Evolutionary conservation across 1,140 invertebrate genomes (phyloP), one percentile per base, ranked within the genome.

Genomic region (Drosophila aff.): DNA sequence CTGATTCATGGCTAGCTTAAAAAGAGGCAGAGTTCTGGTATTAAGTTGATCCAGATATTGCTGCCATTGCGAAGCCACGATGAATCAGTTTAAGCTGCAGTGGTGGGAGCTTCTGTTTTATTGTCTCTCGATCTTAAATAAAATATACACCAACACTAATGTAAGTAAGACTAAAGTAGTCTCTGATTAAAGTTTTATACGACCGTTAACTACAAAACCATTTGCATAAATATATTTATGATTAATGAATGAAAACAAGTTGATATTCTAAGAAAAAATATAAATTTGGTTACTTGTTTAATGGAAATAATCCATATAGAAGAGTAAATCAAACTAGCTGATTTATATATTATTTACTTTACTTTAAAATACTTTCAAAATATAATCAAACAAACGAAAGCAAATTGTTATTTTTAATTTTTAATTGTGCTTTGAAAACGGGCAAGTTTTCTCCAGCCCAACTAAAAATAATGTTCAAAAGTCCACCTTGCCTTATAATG

Each of bases 371-470:
- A 26, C 23, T 28, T 6, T 0, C 9, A 11, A 50, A 11, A 50
- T 50, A 5, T 28, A 28, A 49, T 16, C 8, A 31, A 18, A 13
- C 10, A 31, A 50, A 50, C 18, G 2, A 3, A 18, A 61, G 13
- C 36, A 73, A 66, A 47, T 61, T 85, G 61, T 41, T n/a, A 59
- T 75, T 75, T 28, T 44, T 23, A 23, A 40, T 18, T 41, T 43
- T 9, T 16, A 28, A 43, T 21, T 69, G 33, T 9, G 13, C 11
- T 15, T 33, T 15, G 4, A 23, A 23, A 46, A 49, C 11, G 15
- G 26, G 8, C 28, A 21, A 31, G 62, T 66, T 85, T 85, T 82
- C 82, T 85, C 67, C 72, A 26, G 16, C 67, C 73, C 43, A 63
- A 79, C 73, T 43, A 36, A 46, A 71, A 41, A 40, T 41, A 63